A percentile compares a stretch with the other conserved stretches of the same genome.
Conservation (phyloP, 1,140 invertebrate genomes). For the Meloidogyne exigua region DNA sequence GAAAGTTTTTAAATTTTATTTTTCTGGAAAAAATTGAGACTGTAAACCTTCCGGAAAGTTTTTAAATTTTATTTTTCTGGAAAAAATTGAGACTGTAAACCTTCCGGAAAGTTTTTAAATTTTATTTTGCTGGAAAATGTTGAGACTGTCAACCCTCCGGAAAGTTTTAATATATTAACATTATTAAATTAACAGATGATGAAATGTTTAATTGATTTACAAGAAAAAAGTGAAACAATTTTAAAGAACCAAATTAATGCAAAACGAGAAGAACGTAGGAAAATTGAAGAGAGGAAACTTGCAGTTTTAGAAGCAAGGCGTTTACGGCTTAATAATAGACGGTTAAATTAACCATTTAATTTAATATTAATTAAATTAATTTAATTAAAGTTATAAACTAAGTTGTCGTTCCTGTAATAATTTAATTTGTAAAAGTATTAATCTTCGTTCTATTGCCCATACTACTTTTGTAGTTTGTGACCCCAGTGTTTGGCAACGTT, state of each 20-base stretch:
- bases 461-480: constrained; percentile 38
- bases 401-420: constrained; percentile 21
- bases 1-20: no score
- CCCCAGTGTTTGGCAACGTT: constrained; percentile 28
- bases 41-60: not conserved
- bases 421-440: constrained; percentile 33
- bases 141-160: no score
- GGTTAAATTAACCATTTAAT: no score
- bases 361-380: no score
- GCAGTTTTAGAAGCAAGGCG: not conserved
- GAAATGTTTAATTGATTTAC: constrained; percentile 13
- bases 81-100: no score
- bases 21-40: no score
- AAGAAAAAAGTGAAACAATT: constrained; percentile 14
- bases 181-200: constrained; percentile 25
- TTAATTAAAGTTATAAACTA: constrained; percentile 20
- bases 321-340: not conserved
- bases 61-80: no score
- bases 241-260: constrained; percentile 11
- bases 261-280: constrained; percentile 3
- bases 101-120: no score
- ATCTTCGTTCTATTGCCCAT: constrained; percentile 27
- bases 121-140: no score
- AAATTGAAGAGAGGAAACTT: constrained; percentile 14
- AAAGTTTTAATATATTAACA: no score